A percentile compares a stretch with the other conserved stretches of the same genome.
phyloP scores from a whole-genome alignment of 2,113 vertebrate species.

The Perca schrenkii region DNA sequence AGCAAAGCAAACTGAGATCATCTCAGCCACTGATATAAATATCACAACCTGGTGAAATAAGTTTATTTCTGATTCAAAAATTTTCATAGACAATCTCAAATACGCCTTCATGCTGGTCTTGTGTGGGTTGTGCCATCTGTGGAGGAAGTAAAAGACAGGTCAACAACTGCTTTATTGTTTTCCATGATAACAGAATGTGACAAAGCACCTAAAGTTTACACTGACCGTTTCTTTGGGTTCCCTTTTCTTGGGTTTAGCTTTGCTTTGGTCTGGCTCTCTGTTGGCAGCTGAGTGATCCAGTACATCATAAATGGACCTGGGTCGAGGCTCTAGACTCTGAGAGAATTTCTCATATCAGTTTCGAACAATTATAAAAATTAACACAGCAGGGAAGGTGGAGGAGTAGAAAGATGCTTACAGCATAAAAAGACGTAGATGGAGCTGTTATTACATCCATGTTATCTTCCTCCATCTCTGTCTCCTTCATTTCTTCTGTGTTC shows the following conservation, averaged over 20 bases:
- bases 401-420: slow-evolving; percentile 56
- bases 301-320: slow-evolving; percentile 81
- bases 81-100: slow-evolving; percentile 84
- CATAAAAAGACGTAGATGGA: slow-evolving; percentile 69
- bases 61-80: slow-evolving; percentile 50
- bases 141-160: slow-evolving; percentile 37
- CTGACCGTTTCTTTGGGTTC: slow-evolving; percentile 51
- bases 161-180: background rate
- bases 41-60: background rate
- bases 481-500: slow-evolving; percentile 15
- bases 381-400: background rate
- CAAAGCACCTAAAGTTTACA: background rate
- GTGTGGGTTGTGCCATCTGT: slow-evolving; percentile 52
- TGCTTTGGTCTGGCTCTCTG: background rate
- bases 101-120: slow-evolving; percentile 54
- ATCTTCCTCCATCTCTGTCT: background rate
- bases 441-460: background rate
- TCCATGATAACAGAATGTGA: slow-evolving; percentile 2
- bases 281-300: slow-evolving; percentile 60
- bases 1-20: background rate
- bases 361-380: slow-evolving; percentile 19
- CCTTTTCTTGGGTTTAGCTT: slow-evolving; percentile 28
- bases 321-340: slow-evolving; percentile 74
- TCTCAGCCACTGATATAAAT: background rate
- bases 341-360: slow-evolving; percentile 29